A percentile compares a stretch with the other conserved stretches of the same genome.
Evolutionary conservation across 92 coral and sea anemone genomes (phyloP).

Genomic region (Muricea muricata): DNA sequence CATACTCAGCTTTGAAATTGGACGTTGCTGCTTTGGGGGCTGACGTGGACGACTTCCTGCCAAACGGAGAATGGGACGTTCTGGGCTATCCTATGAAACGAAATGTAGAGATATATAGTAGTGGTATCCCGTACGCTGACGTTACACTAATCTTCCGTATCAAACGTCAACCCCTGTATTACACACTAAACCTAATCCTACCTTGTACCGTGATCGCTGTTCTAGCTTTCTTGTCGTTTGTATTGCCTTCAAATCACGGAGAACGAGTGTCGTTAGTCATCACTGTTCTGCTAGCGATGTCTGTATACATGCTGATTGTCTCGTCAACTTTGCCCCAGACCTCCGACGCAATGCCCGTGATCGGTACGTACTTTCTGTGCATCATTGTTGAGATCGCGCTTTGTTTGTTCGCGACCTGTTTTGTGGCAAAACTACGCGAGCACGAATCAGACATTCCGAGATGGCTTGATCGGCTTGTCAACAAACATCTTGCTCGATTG

Average conservation of each 20-base stretch:
- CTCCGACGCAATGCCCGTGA: conserved; percentile 33
- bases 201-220: conserved; percentile 32
- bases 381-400: neutral
- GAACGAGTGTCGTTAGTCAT: conserved; percentile 40
- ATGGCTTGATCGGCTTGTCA: conserved; percentile 3
- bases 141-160: conserved; percentile 10
- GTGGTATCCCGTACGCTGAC: neutral
- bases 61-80: conserved; percentile 54
- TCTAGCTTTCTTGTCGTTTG: conserved; percentile 25
- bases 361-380: conserved; percentile 37
- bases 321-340: conserved; percentile 46
- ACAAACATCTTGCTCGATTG: neutral
- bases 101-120: too few relatives aligned
- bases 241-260: conserved; percentile 32
- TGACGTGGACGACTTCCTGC: conserved; percentile 72
- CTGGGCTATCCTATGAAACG: neutral
- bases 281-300: conserved; percentile 40
- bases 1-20: conserved; percentile 80
- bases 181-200: conserved; percentile 19
- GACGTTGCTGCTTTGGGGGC: conserved; percentile 76
- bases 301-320: conserved; percentile 45
- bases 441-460: conserved; percentile 1
- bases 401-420: conserved; percentile 19
- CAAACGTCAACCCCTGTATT: conserved; percentile 27
- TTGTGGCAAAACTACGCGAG: neutral